These are phyloP conservation scores for Proisotoma minuta DNA, from an alignment of 2,888 invertebrate genomes.

Conservation along the genomic window DNA sequence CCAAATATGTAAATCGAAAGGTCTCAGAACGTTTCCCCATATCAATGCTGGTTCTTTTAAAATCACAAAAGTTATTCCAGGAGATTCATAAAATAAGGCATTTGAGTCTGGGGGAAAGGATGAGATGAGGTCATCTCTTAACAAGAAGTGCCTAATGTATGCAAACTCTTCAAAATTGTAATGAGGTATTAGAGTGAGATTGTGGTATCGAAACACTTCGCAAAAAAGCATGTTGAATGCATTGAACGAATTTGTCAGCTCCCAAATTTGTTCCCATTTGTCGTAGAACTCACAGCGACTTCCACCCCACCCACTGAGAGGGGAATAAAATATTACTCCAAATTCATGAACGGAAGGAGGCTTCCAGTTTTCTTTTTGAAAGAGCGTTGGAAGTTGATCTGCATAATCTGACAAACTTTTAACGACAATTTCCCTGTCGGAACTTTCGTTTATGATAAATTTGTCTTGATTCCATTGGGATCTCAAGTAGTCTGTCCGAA, in stretches of 20 bases:
- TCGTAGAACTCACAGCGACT: neutral
- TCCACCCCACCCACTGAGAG: constrained; percentile 8
- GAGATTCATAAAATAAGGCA: constrained; percentile 19
- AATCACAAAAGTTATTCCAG: constrained; percentile 21
- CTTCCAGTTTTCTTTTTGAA: neutral
- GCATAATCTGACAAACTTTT: neutral
- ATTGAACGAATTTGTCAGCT: constrained; percentile 8
- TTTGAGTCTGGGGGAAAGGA: constrained; percentile 15
- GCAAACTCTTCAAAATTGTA: constrained; percentile 11
- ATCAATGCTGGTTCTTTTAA: constrained; percentile 4
- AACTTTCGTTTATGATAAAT: too few relatives aligned
- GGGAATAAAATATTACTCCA: neutral
- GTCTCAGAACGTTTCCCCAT: constrained; percentile 14
- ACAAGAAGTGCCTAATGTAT: neutral
- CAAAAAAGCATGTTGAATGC: constrained; percentile 17
- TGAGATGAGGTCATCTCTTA: constrained; percentile 20
- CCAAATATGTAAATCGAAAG: constrained; percentile 8
- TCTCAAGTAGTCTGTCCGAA: neutral
- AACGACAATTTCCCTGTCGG: neutral
- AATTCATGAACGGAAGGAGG: neutral
- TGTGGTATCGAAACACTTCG: constrained; percentile 13
- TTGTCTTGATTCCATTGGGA: constrained; percentile 4
- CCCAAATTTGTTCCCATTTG: neutral
- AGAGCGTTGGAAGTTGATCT: neutral
- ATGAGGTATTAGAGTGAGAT: neutral